Conservation (phyloP, 2,113 vertebrate genomes). For the Oceanodroma tethys region DNA sequence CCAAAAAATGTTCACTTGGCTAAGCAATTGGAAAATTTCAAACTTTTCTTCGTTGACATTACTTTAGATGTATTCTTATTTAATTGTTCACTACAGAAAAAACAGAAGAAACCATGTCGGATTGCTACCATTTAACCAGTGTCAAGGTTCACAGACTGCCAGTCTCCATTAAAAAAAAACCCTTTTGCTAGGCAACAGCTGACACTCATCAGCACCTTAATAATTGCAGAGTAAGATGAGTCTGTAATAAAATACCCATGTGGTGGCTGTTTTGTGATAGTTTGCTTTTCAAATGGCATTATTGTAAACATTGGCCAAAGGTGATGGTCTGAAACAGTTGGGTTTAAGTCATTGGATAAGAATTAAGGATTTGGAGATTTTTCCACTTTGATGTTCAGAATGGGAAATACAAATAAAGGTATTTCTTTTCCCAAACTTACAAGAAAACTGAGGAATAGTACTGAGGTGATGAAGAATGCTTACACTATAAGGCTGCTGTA, state of each 20-base stretch:
- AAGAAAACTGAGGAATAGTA: neutral
- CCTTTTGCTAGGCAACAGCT: neutral
- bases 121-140: neutral
- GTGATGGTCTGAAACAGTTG: neutral
- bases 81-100: neutral
- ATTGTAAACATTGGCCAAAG: neutral
- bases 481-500: neutral
- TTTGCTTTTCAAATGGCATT: neutral
- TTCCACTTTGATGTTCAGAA: neutral
- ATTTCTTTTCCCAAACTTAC: neutral
- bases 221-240: neutral
- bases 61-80: neutral
- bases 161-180: neutral
- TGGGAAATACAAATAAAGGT: neutral
- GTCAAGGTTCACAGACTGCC: neutral
- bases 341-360: neutral
- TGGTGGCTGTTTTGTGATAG: neutral
- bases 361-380: neutral
- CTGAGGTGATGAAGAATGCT: neutral
- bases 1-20: neutral
- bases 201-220: neutral
- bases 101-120: rapidly evolving
- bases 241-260: neutral
- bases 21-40: neutral
- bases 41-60: neutral